Evolutionary conservation across 2,888 invertebrate species (phyloP).

Genomic region (Artemia sinica): DNA sequence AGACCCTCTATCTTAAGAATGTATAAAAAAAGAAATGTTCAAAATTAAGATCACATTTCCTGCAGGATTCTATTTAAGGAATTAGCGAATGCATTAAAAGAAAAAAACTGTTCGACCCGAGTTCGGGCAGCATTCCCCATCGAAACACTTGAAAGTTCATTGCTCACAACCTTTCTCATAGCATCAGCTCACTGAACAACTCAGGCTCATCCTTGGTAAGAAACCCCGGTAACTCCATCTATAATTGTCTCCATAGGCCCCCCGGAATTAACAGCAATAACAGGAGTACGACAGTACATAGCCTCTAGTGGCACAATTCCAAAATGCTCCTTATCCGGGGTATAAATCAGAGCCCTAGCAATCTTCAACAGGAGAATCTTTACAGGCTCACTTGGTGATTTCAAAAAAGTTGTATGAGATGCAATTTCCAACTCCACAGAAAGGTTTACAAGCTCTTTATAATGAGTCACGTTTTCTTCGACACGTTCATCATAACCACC

Average conservation of each 20-base stretch:
- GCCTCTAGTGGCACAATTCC: conserved; percentile 98
- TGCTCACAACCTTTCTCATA: conserved; percentile 49
- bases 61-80: conserved; percentile 39
- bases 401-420: conserved; percentile 60
- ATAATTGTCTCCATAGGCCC: conserved; percentile 85
- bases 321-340: conserved; percentile 92
- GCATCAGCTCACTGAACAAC: conserved; percentile 35
- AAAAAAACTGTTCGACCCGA: conserved; percentile 60
- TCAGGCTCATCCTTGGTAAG: too few relatives aligned
- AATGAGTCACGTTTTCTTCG: conserved; percentile 68
- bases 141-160: conserved; percentile 41
- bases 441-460: conserved; percentile 50
- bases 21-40: too few relatives aligned
- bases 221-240: conserved; percentile 50
- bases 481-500: conserved; percentile 89
- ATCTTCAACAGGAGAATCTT: conserved; percentile 63
- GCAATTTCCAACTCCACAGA: conserved; percentile 45
- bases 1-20: too few relatives aligned
- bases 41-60: neutral
- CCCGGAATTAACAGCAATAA: conserved; percentile 84
- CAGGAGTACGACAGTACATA: conserved; percentile 82
- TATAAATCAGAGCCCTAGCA: conserved; percentile 70
- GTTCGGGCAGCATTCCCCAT: conserved; percentile 59
- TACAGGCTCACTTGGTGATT: conserved; percentile 65
- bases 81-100: conserved; percentile 57